phyloP scores from a whole-genome alignment of 2,113 vertebrate genomes.

The Scophthalmus maximus region DNA sequence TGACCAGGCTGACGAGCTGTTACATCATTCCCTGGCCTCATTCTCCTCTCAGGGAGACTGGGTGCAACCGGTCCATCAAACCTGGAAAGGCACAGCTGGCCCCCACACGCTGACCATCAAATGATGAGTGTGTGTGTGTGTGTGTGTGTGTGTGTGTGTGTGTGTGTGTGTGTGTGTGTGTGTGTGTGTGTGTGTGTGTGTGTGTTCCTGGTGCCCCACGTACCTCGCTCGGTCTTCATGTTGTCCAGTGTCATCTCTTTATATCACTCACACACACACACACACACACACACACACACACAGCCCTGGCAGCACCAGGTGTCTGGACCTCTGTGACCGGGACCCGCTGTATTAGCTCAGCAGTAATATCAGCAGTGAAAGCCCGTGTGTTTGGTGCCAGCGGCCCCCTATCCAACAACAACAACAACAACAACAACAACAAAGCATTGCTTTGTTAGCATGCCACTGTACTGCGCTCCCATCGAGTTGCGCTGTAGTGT shows the following conservation, averaged over 20 bases:
- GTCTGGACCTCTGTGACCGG: conserved; percentile 46
- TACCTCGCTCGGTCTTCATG: conserved; percentile 98
- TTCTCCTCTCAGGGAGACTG: conserved; percentile 40
- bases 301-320: conserved; percentile 53
- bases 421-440: too few relatives aligned
- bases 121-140: background rate
- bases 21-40: conserved; percentile 69
- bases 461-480: conserved; percentile 75
- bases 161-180: background rate
- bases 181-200: background rate
- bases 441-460: conserved; percentile 81
- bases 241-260: conserved; percentile 84
- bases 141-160: background rate
- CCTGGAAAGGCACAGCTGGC: conserved; percentile 22
- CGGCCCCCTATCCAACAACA: conserved; percentile 76
- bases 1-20: conserved; percentile 74
- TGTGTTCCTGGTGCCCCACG: conserved; percentile 46
- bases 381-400: conserved; percentile 67
- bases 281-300: too few relatives aligned
- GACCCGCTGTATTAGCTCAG: conserved; percentile 62
- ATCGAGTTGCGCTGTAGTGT: conserved; percentile 67
- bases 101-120: background rate
- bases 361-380: conserved; percentile 72
- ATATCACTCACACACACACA: too few relatives aligned
- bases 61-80: conserved; percentile 40